phyloP scores from a whole-genome alignment of 2,888 invertebrate genomes.

The Tryphoninae sp. region DNA sequence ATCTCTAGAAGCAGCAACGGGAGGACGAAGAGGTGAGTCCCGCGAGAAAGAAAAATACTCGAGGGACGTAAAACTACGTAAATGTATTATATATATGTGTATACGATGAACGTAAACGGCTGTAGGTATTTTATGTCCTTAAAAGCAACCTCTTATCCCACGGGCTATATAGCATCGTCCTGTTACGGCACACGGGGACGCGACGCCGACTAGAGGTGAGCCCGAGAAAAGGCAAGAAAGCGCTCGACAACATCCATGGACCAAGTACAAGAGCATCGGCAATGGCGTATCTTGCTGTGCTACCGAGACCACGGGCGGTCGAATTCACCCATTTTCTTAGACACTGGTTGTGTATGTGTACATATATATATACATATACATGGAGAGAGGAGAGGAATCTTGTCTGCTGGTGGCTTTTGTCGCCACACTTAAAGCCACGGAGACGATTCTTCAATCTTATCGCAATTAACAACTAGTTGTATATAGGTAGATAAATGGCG shows the following conservation, averaged over 20 bases:
- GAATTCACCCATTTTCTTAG: constrained; percentile 17
- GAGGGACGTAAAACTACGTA: constrained; percentile 52
- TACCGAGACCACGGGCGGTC: constrained; percentile 15
- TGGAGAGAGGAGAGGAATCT: not conserved
- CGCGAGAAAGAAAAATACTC: constrained; percentile 52
- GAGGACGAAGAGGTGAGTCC: constrained; percentile 10
- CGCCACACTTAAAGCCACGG: constrained; percentile 35
- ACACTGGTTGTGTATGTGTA: not conserved
- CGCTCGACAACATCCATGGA: constrained; percentile 9
- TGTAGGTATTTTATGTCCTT: constrained; percentile 76
- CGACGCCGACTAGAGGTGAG: not conserved
- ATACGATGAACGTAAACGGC: constrained; percentile 52
- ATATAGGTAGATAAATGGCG: too few species aligned
- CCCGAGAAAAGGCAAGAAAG: constrained; percentile 9
- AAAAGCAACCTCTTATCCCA: constrained; percentile 76
- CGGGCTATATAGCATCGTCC: constrained; percentile 26
- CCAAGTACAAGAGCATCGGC: not conserved
- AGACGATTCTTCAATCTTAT: constrained; percentile 38
- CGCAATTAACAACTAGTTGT: constrained; percentile 22
- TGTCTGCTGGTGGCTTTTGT: constrained; percentile 32
- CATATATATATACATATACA: not conserved
- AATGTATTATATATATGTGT: not conserved
- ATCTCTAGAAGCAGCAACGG: constrained; percentile 36
- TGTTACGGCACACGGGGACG: constrained; percentile 22
- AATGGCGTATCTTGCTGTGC: constrained; percentile 3